These are phyloP conservation scores for Crambe crambe DNA, from an alignment of 37 sponge, comb jelly and placozoan species.

Conservation along the genomic window DNA sequence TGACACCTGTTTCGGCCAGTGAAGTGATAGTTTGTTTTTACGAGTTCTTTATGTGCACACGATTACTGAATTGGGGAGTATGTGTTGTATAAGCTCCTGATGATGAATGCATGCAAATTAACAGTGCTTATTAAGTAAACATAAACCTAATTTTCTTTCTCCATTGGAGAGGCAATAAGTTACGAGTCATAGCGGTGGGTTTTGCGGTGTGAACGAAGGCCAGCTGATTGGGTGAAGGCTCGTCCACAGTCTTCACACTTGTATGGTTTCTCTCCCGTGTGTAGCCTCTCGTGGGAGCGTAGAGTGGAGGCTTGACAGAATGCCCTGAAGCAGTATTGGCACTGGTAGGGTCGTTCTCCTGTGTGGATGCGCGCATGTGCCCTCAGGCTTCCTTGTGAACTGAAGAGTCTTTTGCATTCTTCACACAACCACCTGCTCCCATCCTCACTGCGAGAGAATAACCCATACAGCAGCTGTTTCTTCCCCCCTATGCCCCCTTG, in stretches of 20 bases:
- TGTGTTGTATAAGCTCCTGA: no score
- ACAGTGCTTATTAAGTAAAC: background rate
- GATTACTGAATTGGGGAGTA: no score
- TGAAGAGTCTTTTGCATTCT: slow-evolving; percentile 62
- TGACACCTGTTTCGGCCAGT: no score
- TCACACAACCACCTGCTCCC: slow-evolving; percentile 66
- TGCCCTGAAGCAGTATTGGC: slow-evolving; percentile 62
- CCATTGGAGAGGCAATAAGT: background rate
- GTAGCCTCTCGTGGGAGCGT: slow-evolving; percentile 64
- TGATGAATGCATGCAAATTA: background rate
- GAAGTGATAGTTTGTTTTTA: no score
- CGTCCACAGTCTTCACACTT: slow-evolving; percentile 70
- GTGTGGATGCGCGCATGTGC: slow-evolving; percentile 80
- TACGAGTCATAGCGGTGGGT: slow-evolving; percentile 46
- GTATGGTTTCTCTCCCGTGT: slow-evolving; percentile 84
- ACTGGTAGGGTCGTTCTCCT: slow-evolving; percentile 76
- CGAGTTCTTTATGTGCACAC: no score
- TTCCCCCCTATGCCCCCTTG: background rate
- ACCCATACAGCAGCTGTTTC: slow-evolving; percentile 56
- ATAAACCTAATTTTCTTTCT: background rate
- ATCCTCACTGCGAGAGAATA: slow-evolving; percentile 62
- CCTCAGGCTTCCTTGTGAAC: slow-evolving; percentile 65
- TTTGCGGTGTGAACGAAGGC: slow-evolving; percentile 71
- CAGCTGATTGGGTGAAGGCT: slow-evolving; percentile 79
- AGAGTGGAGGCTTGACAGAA: slow-evolving; percentile 71